Base-by-base conservation (phyloP, 2,797 vertebrate genomes). In the Pampus argenteus region DNA sequence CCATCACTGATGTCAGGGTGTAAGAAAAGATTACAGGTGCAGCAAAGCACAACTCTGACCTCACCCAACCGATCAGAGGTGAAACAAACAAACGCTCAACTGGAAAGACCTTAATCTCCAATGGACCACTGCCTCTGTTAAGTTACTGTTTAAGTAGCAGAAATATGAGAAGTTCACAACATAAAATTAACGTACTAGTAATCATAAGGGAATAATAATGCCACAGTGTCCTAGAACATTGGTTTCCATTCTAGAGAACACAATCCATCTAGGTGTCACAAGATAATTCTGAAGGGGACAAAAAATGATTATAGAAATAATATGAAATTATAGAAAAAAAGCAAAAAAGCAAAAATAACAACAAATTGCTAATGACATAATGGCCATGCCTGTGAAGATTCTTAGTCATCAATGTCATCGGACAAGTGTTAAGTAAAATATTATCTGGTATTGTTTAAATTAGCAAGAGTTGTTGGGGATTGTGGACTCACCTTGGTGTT, bases 401-500 rank as follows among this genome's bases (percentile, higher is more conserved):
- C 34, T 36, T 3, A 36, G 34, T 36, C 10, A 34, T 34, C 31
- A 9, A 34, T 15, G 38, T 55, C 25, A 55, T 23, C 48, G 6
- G 14, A 54, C 34, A 47, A 56, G n/a, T 65, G 42, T 26, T 3
- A 36, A 49, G 17, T 65, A 20, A 3, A 54, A 25, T 47, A 15
- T 11, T 36, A 13, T 31, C 29, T 36, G 10, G 13, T 36, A 36
- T 36, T 36, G 34, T 36, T 36, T 6, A 29, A 29, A 52, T 45
- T 25, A 45, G 4, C 13, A 25, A 49, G 31, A 15, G 6, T 25
- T 44, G 1, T 48, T n/a, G 3, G 9, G 6, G 7, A 28, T 31
- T 4, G 18, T 18, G 3, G 34, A 47, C 86, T 48, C 28, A 92
- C 92, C 92, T 93, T 93, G 45, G 91, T 91, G 80, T 98, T 99